Conservation (phyloP, 2,113 vertebrate genomes). For the Falcunculus frontatus region DNA sequence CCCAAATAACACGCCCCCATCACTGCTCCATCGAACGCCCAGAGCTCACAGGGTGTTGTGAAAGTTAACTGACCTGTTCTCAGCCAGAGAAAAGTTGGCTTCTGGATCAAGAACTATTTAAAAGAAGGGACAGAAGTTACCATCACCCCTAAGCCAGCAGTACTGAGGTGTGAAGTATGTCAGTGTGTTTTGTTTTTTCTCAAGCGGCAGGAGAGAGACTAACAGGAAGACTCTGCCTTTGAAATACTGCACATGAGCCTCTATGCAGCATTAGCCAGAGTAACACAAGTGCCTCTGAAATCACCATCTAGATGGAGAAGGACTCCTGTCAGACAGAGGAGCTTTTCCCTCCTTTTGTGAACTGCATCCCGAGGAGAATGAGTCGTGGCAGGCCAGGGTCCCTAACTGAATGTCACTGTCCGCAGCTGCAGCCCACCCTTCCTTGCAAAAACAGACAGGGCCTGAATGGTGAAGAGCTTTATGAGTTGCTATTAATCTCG, state of each 20-base stretch:
- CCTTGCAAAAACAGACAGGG: accelerated
- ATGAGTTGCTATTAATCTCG: background rate
- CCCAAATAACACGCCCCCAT: accelerated
- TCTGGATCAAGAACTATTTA: background rate
- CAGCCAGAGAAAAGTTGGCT: accelerated
- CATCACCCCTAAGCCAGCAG: accelerated
- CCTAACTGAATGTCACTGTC: accelerated
- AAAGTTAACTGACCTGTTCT: too few species aligned
- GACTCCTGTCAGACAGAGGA: accelerated
- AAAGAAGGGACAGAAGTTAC: accelerated
- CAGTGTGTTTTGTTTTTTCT: background rate
- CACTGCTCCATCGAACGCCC: background rate
- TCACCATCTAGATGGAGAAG: accelerated
- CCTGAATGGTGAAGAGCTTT: background rate
- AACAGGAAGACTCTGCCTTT: background rate
- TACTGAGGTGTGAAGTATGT: accelerated
- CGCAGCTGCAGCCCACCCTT: accelerated
- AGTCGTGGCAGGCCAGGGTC: accelerated
- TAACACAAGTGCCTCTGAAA: too few species aligned
- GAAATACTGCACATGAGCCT: accelerated
- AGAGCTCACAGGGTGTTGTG: accelerated
- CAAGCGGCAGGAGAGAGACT: background rate
- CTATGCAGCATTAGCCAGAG: accelerated
- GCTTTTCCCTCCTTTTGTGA: background rate
- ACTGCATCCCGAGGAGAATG: accelerated